Evolutionary conservation across 2,888 invertebrate species (phyloP), one percentile per base, ranked within the genome.

Genomic region (Andrena minutula): DNA sequence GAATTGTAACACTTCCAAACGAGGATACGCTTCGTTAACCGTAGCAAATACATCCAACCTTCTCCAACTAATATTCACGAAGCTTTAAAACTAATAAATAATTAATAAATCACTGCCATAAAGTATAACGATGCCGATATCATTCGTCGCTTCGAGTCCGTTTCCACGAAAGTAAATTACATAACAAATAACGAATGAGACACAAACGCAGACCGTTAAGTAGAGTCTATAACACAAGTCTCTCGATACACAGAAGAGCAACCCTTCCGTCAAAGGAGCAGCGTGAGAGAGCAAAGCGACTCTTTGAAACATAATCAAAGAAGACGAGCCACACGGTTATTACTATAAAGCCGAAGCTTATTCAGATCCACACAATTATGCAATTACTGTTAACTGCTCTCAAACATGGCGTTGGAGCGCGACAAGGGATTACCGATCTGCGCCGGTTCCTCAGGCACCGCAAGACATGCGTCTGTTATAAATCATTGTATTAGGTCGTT

Each of bases 351-450:
- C 65, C 23, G 64, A 75, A 68, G 28, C 53, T 79, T 74, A 84
- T 88, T 88, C 77, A 75, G 53, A 72, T 20, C 64, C 49, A 20
- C 28, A 47, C 80, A 79, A 87, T 88, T 83, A 88, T 82, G 70
- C 77, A 84, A 82, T 88, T 88, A 82, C 28, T 58, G 32, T 79
- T 69, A 86, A 88, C 65, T 72, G 35, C 63, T 76, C 64, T 77
- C 71, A 68, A 86, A 79, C 63, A 64, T 30, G 23, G 35, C 41
- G 58, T 26, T 16, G 28, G 28, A 32, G n/a, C 16, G 20, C 23
- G 28, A 20, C 47, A 35, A 23, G 28, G 49, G 16, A n/a, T 23
- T n/a, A n/a, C 51, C 20, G 10, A 1, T 51, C 8, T 20, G 23
- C 6, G 8, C 10, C 5, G 12, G 2, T 60, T 65, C n/a, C 47